Evolutionary conservation across 2,797 vertebrate species (phyloP).

Genomic region (Glyptemys insculpta): DNA sequence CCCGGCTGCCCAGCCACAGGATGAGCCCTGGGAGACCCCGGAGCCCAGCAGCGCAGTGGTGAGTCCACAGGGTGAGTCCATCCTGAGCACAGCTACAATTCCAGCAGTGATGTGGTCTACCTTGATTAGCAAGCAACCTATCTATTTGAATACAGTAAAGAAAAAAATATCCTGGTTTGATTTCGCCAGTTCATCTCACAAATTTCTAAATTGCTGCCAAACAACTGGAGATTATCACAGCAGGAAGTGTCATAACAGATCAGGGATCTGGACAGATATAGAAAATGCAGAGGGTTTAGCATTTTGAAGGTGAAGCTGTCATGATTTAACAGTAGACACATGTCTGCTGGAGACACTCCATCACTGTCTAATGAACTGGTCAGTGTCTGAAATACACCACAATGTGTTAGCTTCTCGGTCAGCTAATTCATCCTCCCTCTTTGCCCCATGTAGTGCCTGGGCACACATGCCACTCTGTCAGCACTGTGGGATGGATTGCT

Average conservation of each 20-base stretch:
- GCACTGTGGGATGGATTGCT: not conserved
- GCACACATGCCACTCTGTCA: not conserved
- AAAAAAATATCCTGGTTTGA: not conserved
- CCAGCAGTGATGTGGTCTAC: not conserved
- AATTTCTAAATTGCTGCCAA: not conserved
- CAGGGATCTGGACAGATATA: not conserved
- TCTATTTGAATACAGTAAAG: not conserved
- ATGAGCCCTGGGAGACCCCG: too few species aligned
- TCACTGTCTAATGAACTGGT: not conserved
- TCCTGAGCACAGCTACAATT: not conserved
- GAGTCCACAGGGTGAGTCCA: too few species aligned
- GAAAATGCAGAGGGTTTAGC: not conserved
- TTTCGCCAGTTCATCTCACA: not conserved
- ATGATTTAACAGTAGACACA: not conserved
- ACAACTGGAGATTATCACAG: not conserved
- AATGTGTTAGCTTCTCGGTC: not conserved
- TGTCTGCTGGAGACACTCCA: not conserved
- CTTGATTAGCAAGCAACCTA: not conserved
- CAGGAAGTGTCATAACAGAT: not conserved
- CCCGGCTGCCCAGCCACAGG: too few species aligned
- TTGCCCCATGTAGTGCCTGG: not conserved
- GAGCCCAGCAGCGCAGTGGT: too few species aligned
- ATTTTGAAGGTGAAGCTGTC: not conserved
- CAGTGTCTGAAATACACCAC: not conserved
- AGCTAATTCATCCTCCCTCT: not conserved